Conservation (phyloP, 2,113 vertebrate species). For the Galemys pyrenaicus region DNA sequence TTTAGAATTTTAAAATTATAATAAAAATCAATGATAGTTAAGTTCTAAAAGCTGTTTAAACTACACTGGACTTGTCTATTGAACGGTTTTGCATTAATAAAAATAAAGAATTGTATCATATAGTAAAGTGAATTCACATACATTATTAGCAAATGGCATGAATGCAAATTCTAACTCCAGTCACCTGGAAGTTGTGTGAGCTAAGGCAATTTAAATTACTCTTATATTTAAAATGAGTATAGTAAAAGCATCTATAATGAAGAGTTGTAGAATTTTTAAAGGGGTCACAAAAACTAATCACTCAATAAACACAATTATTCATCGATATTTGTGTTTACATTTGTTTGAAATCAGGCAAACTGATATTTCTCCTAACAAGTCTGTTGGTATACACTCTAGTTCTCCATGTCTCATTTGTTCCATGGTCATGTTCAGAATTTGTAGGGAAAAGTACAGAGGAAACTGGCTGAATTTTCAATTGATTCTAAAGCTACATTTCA, state of each 20-base stretch:
- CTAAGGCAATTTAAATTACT: not conserved
- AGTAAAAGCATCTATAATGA: not conserved
- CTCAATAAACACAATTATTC: not conserved
- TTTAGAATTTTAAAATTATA: slow-evolving; percentile 19
- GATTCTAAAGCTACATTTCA: not conserved
- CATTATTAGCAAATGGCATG: not conserved
- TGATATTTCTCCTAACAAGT: not conserved
- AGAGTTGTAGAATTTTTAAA: not conserved
- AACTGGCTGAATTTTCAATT: not conserved
- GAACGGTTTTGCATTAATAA: not conserved
- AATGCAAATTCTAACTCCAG: not conserved
- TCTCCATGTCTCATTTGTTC: not conserved
- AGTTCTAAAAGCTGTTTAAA: not conserved
- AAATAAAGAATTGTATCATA: not conserved
- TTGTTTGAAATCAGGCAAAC: not conserved
- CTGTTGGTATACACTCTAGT: not conserved
- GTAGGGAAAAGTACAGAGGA: not conserved
- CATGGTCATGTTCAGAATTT: not conserved
- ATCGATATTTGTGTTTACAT: not conserved
- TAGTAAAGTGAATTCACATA: not conserved
- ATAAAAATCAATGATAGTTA: slow-evolving; percentile 17
- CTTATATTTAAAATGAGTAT: not conserved
- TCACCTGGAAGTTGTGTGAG: not conserved
- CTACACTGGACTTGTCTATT: not conserved
- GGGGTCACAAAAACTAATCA: no score